A percentile compares a stretch with the other conserved stretches of the same genome.
Conservation (phyloP, 2,113 vertebrate species). For the Pithys albifrons region DNA sequence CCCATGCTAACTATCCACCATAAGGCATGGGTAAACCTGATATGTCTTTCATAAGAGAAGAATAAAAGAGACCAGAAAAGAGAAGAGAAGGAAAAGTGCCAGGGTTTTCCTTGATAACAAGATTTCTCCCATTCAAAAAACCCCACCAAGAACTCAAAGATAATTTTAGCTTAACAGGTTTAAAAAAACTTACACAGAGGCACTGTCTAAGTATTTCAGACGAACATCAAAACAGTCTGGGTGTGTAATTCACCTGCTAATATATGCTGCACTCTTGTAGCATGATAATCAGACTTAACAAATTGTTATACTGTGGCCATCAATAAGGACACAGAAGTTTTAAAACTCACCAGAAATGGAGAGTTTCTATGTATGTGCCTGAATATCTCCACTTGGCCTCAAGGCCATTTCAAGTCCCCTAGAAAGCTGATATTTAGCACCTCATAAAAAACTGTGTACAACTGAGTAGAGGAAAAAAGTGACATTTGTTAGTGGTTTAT, state of each 20-base stretch:
- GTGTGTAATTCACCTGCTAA: background rate
- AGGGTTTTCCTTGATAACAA: background rate
- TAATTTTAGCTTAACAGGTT: background rate
- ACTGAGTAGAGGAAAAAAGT: conserved; percentile 64
- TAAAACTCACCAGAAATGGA: background rate
- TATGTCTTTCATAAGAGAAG: conserved; percentile 1
- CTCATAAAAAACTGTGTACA: conserved; percentile 72
- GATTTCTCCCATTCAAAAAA: rapidly evolving
- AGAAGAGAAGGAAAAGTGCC: background rate
- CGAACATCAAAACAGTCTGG: background rate
- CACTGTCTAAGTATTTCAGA: background rate
- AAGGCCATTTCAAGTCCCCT: conserved; percentile 57
- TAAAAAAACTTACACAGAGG: background rate
- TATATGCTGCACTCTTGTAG: rapidly evolving
- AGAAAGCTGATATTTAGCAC: conserved; percentile 79
- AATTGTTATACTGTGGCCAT: background rate
- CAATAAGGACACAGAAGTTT: background rate
- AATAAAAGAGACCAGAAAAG: background rate
- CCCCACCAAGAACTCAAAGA: background rate
- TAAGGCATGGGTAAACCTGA: background rate
- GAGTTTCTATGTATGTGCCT: background rate
- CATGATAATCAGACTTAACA: background rate
- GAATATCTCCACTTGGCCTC: conserved; percentile 50
- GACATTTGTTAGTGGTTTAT: conserved; percentile 68
- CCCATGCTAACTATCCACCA: conserved; percentile 18